Percentiles rank a stretch among this genome's conserved stretches.
Conservation (phyloP, 2,113 vertebrate species). For the Typhlomys cinereus region DNA sequence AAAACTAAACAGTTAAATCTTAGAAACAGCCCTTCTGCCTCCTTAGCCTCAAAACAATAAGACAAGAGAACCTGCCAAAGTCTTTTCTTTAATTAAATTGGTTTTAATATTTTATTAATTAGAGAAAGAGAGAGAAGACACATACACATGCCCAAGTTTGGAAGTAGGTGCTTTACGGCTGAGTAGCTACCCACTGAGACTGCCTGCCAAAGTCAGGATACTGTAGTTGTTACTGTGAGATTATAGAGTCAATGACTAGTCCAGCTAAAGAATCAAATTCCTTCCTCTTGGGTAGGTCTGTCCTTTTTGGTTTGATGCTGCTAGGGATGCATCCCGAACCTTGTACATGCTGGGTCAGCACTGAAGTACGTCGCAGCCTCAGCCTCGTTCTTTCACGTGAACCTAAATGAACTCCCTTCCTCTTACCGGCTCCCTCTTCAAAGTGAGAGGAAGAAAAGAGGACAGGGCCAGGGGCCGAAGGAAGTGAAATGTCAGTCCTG, state of each 20-base stretch:
- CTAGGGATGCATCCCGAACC: not conserved
- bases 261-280: not conserved
- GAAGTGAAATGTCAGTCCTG: not conserved
- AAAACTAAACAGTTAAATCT: not conserved
- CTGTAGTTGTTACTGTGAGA: not conserved
- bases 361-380: not conserved
- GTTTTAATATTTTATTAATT: not conserved
- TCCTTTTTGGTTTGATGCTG: not conserved
- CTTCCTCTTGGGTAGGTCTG: not conserved
- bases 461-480: not conserved
- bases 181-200: too few species aligned
- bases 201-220: too few species aligned
- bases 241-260: not conserved
- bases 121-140: too few species aligned
- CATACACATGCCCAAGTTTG: too few species aligned
- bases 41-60: constrained; percentile 33
- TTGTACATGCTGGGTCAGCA: not conserved
- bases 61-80: not conserved
- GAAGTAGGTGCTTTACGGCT: too few species aligned
- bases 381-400: not conserved
- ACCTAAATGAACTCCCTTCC: not conserved
- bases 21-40: not conserved
- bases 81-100: not conserved
- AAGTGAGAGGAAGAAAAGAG: not conserved
- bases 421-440: not conserved